Evolutionary conservation across 2,888 invertebrate species (phyloP).

Genomic region (Campoplex nolae): DNA sequence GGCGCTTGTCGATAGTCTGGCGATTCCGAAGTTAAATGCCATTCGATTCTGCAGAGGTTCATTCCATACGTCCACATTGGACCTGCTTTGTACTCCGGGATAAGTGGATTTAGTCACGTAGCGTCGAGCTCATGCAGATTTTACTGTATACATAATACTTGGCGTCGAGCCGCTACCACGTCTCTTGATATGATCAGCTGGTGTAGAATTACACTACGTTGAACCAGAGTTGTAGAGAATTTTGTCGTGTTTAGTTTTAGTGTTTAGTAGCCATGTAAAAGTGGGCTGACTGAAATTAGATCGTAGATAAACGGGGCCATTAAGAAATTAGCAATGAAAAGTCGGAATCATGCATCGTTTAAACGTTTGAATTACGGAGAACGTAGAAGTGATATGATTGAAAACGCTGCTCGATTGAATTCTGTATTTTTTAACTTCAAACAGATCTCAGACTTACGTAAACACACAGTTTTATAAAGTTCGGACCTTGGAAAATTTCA

Average conservation of each 20-base stretch:
- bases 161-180: not conserved
- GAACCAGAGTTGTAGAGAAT: not conserved
- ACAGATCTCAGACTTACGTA: not conserved
- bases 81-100: not conserved
- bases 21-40: not conserved
- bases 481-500: not conserved
- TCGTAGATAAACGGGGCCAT: not conserved
- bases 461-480: not conserved
- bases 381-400: too few species aligned
- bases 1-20: constrained; percentile 4
- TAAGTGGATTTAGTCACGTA: constrained; percentile 13
- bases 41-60: not conserved
- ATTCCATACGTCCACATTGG: not conserved
- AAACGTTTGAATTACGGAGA: not conserved
- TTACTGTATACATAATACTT: not conserved
- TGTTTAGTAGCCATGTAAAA: not conserved
- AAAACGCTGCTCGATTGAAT: not conserved
- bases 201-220: not conserved
- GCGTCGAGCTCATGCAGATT: constrained; percentile 11
- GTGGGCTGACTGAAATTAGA: not conserved
- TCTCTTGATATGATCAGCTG: too few species aligned
- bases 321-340: not conserved
- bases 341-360: not conserved
- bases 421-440: not conserved
- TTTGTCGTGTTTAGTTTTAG: not conserved